Evolutionary conservation across 2,797 vertebrate genomes (phyloP).

Genomic region (Hapalemur alaotrensis): DNA sequence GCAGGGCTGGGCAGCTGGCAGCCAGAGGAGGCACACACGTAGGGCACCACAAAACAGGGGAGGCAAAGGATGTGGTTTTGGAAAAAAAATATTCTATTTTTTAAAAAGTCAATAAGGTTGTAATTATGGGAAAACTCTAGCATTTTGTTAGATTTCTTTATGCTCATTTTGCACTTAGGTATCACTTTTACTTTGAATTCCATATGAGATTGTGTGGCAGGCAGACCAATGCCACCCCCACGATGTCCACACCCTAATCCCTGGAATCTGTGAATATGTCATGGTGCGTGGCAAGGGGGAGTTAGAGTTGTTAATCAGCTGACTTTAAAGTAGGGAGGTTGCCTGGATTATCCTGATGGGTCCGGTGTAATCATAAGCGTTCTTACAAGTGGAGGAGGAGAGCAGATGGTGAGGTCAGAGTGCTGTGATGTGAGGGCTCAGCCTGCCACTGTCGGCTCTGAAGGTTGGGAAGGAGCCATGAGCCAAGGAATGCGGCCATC

Average conservation of each 20-base stretch:
- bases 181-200: background rate
- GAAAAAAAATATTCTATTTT: background rate
- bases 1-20: no score
- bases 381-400: background rate
- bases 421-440: no score
- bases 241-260: background rate
- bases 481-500: background rate
- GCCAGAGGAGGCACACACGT: background rate
- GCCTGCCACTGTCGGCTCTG: background rate
- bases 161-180: background rate
- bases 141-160: background rate
- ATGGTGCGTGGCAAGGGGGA: background rate
- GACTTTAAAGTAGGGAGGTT: background rate
- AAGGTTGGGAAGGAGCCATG: rapidly evolving
- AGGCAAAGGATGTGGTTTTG: background rate
- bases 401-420: background rate
- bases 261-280: background rate
- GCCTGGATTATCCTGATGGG: background rate
- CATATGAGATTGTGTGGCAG: background rate
- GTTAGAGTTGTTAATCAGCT: background rate
- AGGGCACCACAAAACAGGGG: background rate
- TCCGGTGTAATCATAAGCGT: background rate
- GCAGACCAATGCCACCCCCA: background rate
- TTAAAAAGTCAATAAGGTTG: background rate
- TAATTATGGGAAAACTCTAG: background rate